Evolutionary conservation across 2,888 invertebrate genomes (phyloP), one percentile per base, ranked within the genome.

Genomic region (Cantharis lateralis): DNA sequence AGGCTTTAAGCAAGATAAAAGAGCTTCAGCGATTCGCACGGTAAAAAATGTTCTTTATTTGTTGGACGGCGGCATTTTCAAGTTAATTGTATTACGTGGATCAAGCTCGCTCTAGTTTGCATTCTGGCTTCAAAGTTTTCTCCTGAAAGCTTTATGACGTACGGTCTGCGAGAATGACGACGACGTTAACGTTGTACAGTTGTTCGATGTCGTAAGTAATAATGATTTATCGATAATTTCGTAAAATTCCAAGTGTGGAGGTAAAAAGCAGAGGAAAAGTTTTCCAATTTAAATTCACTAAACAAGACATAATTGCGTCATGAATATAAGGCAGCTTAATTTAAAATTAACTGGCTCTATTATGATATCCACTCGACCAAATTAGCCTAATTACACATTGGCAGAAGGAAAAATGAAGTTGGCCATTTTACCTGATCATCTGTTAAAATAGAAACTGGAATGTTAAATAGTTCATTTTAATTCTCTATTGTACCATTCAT

Each of bases 341-440:
- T 78, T 77, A 77, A 75, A 80, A 80, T 78, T 76, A 75, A 73
- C 80, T 73, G n/a, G 75, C 73, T 75, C 72, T 71, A 77, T 80
- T 76, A 75, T 76, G 71, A 73, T 73, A 78, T 75, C 75, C 78
- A 78, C 77, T 80, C 80, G 62, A 76, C 74, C 75, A 80, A 80
- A 80, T 80, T 80, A 78, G 77, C 70, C 71, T 77, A 72, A 77
- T 78, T 80, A 73, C 28, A 26, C n/a, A 11, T 28, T 13, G 48
- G n/a, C 13, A n/a, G n/a, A 48, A n/a, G 48, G n/a, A 48, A 48
- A 48, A 48, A n/a, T 48, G 9, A 9, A 48, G 5, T 48, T n/a
- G 2, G 13, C n/a, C n/a, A n/a, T 48, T 48, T 48, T 48, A 48
- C 48, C 48, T 48, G 48, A 5, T 48, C 48, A 7, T 48, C 7